Percentiles rank a stretch among this genome's conserved stretches.
phyloP scores from a whole-genome alignment of 2,113 vertebrate genomes.

The Lampris incognitus region DNA sequence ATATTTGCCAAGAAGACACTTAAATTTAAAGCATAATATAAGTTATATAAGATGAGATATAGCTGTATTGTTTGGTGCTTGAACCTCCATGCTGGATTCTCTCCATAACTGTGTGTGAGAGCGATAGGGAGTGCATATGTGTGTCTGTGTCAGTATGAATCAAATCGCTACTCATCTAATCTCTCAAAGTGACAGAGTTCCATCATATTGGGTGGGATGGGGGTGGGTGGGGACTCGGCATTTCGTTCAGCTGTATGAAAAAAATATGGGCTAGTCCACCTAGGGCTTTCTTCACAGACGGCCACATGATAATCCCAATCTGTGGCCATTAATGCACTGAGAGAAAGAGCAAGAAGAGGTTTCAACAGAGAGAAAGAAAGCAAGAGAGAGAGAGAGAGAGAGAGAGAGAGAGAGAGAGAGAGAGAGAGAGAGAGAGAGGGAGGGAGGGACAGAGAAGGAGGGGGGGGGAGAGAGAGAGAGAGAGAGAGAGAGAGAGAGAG shows the following conservation, averaged over 20 bases:
- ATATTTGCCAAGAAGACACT: slow-evolving; percentile 25
- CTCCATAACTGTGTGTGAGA: slow-evolving; percentile 26
- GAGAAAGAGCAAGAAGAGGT: slow-evolving; percentile 56
- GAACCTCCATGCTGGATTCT: slow-evolving; percentile 38
- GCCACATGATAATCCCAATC: slow-evolving; percentile 83
- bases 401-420: slow-evolving; percentile 26
- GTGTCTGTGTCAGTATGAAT: slow-evolving; percentile 35
- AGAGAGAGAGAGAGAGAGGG: slow-evolving; percentile 31
- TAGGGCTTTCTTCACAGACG: slow-evolving; percentile 77
- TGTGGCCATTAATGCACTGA: slow-evolving; percentile 78
- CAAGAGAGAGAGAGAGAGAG: slow-evolving; percentile 21
- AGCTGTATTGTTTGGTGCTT: slow-evolving; percentile 39
- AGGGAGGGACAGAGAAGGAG: slow-evolving; percentile 25
- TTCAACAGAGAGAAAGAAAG: slow-evolving; percentile 12
- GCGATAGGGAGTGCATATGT: background rate
- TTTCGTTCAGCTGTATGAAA: slow-evolving; percentile 54
- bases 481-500: slow-evolving; percentile 30
- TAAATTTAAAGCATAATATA: slow-evolving; percentile 48
- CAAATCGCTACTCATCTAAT: slow-evolving; percentile 72
- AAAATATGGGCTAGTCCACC: slow-evolving; percentile 65
- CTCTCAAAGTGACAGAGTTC: slow-evolving; percentile 72
- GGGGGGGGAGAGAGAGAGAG: slow-evolving; percentile 24
- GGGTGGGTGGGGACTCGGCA: slow-evolving; percentile 14
- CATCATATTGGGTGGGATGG: slow-evolving; percentile 36
- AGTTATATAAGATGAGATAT: slow-evolving; percentile 54